Base-by-base conservation (phyloP, 2,888 invertebrate genomes). In the Platycheirus rosarum region DNA sequence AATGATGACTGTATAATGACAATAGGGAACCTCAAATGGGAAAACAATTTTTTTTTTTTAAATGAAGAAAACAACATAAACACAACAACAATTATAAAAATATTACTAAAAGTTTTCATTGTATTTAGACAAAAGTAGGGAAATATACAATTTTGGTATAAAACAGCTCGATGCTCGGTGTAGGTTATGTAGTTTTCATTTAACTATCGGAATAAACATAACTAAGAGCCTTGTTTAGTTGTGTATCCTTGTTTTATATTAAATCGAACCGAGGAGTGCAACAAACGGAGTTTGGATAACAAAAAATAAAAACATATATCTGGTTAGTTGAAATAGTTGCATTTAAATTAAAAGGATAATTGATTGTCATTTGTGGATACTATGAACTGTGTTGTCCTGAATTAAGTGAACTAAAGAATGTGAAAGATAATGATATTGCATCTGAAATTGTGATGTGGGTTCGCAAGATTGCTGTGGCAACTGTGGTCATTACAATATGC, bases 131-230 rank as follows among this genome's bases (percentile, higher is more conserved):
- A 71, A 82, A 77, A 82, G 82, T 66, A 82, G 77, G 77, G 68
- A 82, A 82, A 77, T 76, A 70, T 77, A 66, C 77, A 77, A 65
- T 80, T 87, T 88, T 84, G 79, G 88, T 89, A 89, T 89, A 89
- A 90, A 89, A 89, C 85, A 87, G 88, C 87, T 87, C 86, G 88
- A 82, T 86, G 85, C 85, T 85, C 85, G 86, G 86, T 74, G 70
- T 85, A 85, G 86, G 87, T 88, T 86, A 69, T 77, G 86, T 88
- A 89, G 89, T 89, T 88, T 87, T 87, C 86, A 89, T 88, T 88
- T 86, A 87, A 86, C 88, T 86, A 74, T 74, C 77, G 84, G 78
- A 73, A 77, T 82, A 77, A 48, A 51, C 66, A 57, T 77, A 77
- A 65, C 82, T 73, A 53, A 37, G 60, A 68, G 66, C 20, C 51